phyloP scores from a whole-genome alignment of 1,140 invertebrate genomes.

The Aphelinus atriplicis region DNA sequence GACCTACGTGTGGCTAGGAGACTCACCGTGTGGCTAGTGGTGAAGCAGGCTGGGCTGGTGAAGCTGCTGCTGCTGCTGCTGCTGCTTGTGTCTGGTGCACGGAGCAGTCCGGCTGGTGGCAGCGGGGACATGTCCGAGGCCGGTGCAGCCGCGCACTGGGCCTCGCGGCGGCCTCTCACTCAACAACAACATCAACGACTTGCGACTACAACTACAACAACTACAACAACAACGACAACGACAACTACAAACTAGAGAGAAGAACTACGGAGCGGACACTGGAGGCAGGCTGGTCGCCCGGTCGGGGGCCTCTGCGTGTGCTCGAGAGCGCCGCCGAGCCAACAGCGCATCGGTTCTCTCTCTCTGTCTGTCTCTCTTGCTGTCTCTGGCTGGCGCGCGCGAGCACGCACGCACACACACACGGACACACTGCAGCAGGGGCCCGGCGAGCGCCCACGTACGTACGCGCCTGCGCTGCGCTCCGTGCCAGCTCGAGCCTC shows the following conservation, averaged over 20 bases:
- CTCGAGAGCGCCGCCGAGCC: too few species aligned
- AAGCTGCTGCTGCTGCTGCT: conserved; percentile 34
- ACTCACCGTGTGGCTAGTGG: too few species aligned
- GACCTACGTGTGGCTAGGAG: background rate
- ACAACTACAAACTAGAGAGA: too few species aligned
- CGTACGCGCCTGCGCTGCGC: background rate
- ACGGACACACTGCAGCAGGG: conserved; percentile 1
- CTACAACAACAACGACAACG: too few species aligned
- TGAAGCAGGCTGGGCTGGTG: conserved; percentile 28
- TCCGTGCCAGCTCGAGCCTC: background rate
- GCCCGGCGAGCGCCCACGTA: conserved; percentile 1
- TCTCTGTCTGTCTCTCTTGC: conserved; percentile 22
- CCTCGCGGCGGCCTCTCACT: background rate
- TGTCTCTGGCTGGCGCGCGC: conserved; percentile 24
- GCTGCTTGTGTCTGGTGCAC: background rate
- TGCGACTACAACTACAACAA: too few species aligned
- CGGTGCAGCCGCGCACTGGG: background rate
- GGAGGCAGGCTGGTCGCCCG: too few species aligned
- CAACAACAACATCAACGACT: background rate
- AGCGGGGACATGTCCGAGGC: background rate
- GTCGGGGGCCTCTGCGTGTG: too few species aligned
- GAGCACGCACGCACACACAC: conserved; percentile 22
- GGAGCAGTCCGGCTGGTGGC: background rate
- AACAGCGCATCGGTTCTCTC: too few species aligned
- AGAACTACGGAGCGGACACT: too few species aligned